Percentiles rank a stretch among this genome's conserved stretches.
Conservation (phyloP, 2,888 invertebrate genomes). For the Drosophila borborema region DNA sequence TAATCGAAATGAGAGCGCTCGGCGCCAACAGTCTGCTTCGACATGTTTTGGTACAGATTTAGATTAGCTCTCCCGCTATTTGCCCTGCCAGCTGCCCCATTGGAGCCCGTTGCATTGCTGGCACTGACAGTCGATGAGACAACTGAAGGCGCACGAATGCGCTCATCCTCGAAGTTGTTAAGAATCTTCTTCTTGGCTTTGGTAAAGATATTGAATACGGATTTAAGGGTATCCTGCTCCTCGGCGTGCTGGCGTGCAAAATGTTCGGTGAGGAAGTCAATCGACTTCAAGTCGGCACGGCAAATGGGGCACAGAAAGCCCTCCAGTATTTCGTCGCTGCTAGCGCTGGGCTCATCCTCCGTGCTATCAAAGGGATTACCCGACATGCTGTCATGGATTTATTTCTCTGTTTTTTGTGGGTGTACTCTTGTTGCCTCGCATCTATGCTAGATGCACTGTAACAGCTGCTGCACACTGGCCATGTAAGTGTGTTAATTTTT, state of each 20-base stretch:
- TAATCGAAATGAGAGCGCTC: conserved; percentile 89
- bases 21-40: conserved; percentile 85
- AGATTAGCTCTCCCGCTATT: conserved; percentile 59
- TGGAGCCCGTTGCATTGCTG: conserved; percentile 14
- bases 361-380: conserved; percentile 81
- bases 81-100: conserved; percentile 29
- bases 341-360: conserved; percentile 75
- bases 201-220: conserved; percentile 91
- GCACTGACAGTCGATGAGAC: conserved; percentile 1
- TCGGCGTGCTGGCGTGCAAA: conserved; percentile 95
- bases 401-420: conserved; percentile 44
- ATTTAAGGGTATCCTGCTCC: conserved; percentile 92
- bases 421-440: conserved; percentile 40
- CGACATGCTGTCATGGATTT: conserved; percentile 51
- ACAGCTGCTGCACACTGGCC: neutral
- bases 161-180: conserved; percentile 89
- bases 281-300: conserved; percentile 94
- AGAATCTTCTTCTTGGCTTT: conserved; percentile 95
- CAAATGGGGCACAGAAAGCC: conserved; percentile 98
- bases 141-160: conserved; percentile 23
- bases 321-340: conserved; percentile 90
- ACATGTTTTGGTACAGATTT: conserved; percentile 80
- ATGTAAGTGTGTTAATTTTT: neutral
- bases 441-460: neutral
- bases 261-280: conserved; percentile 93